Evolutionary conservation across 53 echinoderm and acorn worm species (phyloP), one percentile per base, ranked within the genome.

Genomic region (Henricia sp.): DNA sequence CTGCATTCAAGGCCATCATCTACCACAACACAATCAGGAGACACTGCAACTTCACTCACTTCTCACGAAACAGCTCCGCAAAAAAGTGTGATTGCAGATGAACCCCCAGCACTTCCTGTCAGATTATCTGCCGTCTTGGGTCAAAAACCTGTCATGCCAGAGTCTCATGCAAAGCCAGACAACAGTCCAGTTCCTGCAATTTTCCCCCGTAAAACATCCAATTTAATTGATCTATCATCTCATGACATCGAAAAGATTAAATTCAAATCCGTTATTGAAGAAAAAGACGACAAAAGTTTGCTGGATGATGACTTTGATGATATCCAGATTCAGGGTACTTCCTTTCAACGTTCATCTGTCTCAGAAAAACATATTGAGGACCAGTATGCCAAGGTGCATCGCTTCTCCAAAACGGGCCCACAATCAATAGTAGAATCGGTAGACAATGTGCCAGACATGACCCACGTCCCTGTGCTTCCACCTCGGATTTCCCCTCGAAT

Each of bases 371-470:
- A 80, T 26, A n/a, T 64, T n/a, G 80, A 63, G 6, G 48, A 64
- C 60, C 80, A 80, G 64, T 80, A 80, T 64, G 44, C 63, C 1
- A 80, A 80, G 60, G 63, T 80, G 23, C 17, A 46, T 64, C 80
- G 34, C 23, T 16, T 32, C 12, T 16, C 40, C 37, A 55, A 38
- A 20, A 40, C 25, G 13, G 3, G 4, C 4, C 13, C 38, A 16
- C 26, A 37, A 39, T 32, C 10, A 12, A 16, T 21, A 10, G 34
- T 19, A 33, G 63, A 44, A 17, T 6, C 46, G 4, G 14, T 28
- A 30, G 50, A 48, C 4, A 30, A 16, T 10, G 13, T 30, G 27
- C 21, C 50, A 13, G 28, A 28, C 33, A 43, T 57, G 26, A 36
- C 80, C 25, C 35, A 64, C 32, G 29, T 48, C 20, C 80, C 80